These are phyloP conservation scores for Neuroscelio doddi DNA, from an alignment of 2,888 invertebrate genomes.

Conservation along the genomic window DNA sequence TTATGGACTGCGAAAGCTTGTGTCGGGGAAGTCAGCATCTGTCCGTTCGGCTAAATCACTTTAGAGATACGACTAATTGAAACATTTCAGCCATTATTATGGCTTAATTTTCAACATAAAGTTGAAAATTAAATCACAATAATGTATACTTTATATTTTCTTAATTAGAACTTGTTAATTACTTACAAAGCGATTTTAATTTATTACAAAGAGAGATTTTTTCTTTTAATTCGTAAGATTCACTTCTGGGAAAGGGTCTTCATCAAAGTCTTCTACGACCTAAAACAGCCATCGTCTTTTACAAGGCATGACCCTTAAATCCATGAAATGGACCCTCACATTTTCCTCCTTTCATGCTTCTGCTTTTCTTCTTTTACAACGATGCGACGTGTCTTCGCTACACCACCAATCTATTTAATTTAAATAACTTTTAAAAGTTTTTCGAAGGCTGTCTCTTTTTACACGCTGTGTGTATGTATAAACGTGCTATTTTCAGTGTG, in stretches of 20 bases:
- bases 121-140: no score
- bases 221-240: no score
- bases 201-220: no score
- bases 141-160: no score
- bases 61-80: neutral
- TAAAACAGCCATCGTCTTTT: conserved; percentile 1
- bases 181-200: no score
- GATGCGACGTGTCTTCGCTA: conserved; percentile 10
- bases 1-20: conserved; percentile 9
- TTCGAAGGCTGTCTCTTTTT: conserved; percentile 15
- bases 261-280: no score
- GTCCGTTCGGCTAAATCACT: conserved; percentile 3
- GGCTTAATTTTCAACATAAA: neutral
- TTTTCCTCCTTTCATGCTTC: conserved; percentile 14
- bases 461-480: neutral
- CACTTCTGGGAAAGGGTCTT: no score
- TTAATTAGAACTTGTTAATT: no score
- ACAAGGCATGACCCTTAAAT: conserved; percentile 19
- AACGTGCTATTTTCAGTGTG: no score
- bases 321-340: conserved; percentile 53
- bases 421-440: conserved; percentile 64
- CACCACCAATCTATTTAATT: conserved; percentile 60
- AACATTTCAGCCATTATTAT: conserved; percentile 1
- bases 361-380: conserved; percentile 1
- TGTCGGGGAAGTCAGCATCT: conserved; percentile 4